A percentile compares a stretch with the other conserved stretches of the same genome.
Conservation (phyloP, 2,888 invertebrate species). For the Drosophila formosana region DNA sequence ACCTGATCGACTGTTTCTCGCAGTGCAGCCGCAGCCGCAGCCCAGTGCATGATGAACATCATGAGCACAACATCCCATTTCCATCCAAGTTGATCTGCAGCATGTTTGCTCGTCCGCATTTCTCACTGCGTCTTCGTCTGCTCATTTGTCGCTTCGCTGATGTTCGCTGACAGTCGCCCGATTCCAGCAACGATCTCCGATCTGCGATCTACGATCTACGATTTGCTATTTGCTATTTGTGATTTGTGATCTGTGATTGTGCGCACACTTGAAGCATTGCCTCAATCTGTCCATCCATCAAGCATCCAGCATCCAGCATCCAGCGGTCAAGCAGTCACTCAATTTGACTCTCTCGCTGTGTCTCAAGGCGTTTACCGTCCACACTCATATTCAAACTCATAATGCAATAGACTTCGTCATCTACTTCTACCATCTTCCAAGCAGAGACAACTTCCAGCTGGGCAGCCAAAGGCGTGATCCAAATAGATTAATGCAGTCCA, state of each 20-base stretch:
- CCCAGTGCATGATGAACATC: too few relatives aligned
- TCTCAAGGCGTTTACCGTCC: conserved; percentile 20
- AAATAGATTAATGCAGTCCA: conserved; percentile 25
- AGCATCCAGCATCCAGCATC: conserved; percentile 28
- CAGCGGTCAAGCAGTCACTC: conserved; percentile 13
- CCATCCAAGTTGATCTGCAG: conserved; percentile 52
- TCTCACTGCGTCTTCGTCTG: conserved; percentile 56
- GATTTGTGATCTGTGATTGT: conserved; percentile 33
- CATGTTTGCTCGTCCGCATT: conserved; percentile 64
- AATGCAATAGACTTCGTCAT: conserved; percentile 8
- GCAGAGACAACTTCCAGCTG: conserved; percentile 16
- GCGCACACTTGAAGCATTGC: conserved; percentile 62
- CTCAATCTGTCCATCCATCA: conserved; percentile 61
- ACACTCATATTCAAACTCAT: conserved; percentile 12
- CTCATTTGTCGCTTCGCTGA: conserved; percentile 77
- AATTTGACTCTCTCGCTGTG: conserved; percentile 9
- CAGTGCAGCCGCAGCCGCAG: conserved; percentile 14
- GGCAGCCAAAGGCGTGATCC: conserved; percentile 23
- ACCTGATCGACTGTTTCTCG: not conserved
- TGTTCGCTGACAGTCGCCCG: conserved; percentile 56
- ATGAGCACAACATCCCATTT: conserved; percentile 30
- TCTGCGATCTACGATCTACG: too few relatives aligned
- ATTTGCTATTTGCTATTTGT: too few relatives aligned
- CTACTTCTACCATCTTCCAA: conserved; percentile 4
- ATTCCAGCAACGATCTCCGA: not conserved